Conservation (phyloP, 2,113 vertebrate species). For the Steatornis caripensis region DNA sequence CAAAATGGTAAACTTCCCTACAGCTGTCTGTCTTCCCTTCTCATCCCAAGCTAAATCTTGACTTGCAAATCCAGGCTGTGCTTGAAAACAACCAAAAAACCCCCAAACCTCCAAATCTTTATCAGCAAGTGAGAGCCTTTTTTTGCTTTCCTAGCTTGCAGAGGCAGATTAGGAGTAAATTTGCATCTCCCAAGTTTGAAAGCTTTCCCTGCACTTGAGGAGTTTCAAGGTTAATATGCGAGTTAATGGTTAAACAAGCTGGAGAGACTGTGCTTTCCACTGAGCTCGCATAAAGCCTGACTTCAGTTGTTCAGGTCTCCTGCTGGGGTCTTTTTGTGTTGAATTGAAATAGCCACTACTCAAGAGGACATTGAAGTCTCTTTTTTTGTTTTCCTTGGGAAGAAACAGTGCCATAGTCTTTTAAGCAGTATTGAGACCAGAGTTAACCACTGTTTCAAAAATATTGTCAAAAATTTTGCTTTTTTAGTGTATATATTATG, state of each 20-base stretch:
- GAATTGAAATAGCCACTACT: neutral
- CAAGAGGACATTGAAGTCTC: fast-evolving
- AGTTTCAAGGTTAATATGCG: neutral
- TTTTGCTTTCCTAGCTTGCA: neutral
- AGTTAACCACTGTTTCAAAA: neutral
- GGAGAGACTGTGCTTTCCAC: neutral
- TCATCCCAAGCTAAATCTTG: neutral
- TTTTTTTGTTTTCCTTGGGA: neutral
- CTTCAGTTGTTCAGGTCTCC: neutral
- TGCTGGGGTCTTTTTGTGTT: neutral
- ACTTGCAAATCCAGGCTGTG: neutral
- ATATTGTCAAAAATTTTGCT: neutral
- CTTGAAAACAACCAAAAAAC: neutral
- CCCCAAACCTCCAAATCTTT: neutral
- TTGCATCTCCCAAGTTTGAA: neutral
- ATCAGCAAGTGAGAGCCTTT: neutral
- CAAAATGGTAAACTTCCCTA: neutral
- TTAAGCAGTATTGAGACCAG: neutral
- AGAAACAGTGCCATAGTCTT: neutral
- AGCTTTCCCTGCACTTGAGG: neutral
- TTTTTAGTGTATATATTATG: neutral
- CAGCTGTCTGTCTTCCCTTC: neutral
- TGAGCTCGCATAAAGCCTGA: neutral
- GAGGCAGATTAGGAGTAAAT: neutral
- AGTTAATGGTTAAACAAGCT: neutral